Evolutionary conservation across 2,113 vertebrate genomes (phyloP), one percentile per base, ranked within the genome.

Genomic region (Geococcyx californianus): DNA sequence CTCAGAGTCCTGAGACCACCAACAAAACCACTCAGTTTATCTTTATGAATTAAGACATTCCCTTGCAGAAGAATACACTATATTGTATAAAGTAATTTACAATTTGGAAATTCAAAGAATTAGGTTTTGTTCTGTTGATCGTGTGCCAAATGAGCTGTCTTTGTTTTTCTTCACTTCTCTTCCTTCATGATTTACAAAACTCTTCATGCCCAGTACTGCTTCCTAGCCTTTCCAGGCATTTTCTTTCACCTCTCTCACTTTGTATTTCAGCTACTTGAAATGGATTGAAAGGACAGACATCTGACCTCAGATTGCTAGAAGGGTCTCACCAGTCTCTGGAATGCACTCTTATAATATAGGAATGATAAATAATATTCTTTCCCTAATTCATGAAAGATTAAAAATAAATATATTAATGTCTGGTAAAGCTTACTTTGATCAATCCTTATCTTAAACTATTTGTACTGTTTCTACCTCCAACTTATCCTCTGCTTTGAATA

Each of bases 61-160:
- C 18, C 34, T 62, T 73, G 10, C 20, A 38, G 24, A 81, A 77
- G 12, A 86, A 70, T 16, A 12, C 5, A 20, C 11, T 6, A 33
- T 0, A 0, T 45, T 74, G 5, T 29, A 45, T 1, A 70, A 10
- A 84, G 8, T 17, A 54, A 40, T 33, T 9, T n/a, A 9, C 24
- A 58, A 14, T 47, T 67, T 29, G 20, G 10, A 60, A 86, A 92
- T 56, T 77, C 11, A 69, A 73, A 64, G 1, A 51, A 29, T 52
- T 49, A 40, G 12, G 7, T 66, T 25, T 68, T 73, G 8, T 52
- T 69, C 38, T 69, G 8, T 23, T 74, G 14, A 21, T 49, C 42
- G 24, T 36, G 16, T 18, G 5, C 9, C 38, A 80, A 29, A 69
- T 26, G 4, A 68, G 44, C 6, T 47, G 4, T 26, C 14, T 83